Percentiles rank a stretch among this genome's conserved stretches.
Evolutionary conservation across 92 coral and sea anemone genomes (phyloP).

Genomic region (Galaxea fascicularis): DNA sequence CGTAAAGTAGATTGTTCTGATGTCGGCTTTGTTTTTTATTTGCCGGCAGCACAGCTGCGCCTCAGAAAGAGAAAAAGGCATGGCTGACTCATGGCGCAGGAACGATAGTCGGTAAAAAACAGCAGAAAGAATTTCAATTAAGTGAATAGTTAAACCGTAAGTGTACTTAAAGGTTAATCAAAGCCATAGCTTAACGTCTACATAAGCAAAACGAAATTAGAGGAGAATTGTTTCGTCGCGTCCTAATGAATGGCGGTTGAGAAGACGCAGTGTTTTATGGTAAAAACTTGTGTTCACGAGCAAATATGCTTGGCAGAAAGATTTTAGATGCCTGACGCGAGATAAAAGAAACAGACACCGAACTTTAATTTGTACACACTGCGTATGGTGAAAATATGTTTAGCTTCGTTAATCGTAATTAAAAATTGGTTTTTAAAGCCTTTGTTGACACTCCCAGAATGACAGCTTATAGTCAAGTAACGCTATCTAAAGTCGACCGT

Average conservation of each 20-base stretch:
- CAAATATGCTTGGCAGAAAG: not conserved
- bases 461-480: not conserved
- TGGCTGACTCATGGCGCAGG: not conserved
- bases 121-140: not conserved
- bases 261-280: not conserved
- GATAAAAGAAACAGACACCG: not conserved
- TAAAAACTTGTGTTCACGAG: not conserved
- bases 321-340: not conserved
- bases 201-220: constrained; percentile 15
- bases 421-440: not conserved
- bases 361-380: not conserved
- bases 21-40: not conserved
- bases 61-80: not conserved
- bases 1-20: not conserved
- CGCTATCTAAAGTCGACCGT: too few relatives aligned
- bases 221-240: constrained; percentile 13
- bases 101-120: not conserved
- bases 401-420: not conserved
- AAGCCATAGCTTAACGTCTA: constrained; percentile 5
- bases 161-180: constrained; percentile 25
- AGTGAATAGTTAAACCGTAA: not conserved
- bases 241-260: constrained; percentile 6
- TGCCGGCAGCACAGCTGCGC: not conserved
- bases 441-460: not conserved
- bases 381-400: not conserved